Base-by-base conservation (phyloP, 2,888 invertebrate genomes). In the Drosophila silvestris region DNA sequence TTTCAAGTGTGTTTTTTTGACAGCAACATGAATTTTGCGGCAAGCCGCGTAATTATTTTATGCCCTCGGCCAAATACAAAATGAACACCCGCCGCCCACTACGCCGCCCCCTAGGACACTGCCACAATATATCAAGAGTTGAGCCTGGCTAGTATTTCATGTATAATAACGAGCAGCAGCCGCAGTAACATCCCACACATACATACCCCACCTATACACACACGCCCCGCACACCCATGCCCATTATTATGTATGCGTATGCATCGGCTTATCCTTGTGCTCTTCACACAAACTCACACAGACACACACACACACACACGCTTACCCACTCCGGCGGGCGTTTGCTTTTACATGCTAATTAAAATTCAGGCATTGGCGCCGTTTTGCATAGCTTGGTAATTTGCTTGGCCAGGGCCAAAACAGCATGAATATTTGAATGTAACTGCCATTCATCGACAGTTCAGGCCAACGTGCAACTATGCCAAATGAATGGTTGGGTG, bases 41-140 rank as follows among this genome's bases (percentile, higher is more conserved):
- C 82, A 79, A 79, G 81, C 83, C 85, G 82, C 80, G 82, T 91
- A 91, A 91, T 91, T 91, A 91, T 91, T 91, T 91, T 82, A 91
- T 89, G 85, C 77, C 70, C 73, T 70, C 75, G 82, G 77, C 79
- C 70, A 82, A 87, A 82, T 19, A 44, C 76, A 82, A 85, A 81
- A 82, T 67, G 57, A 70, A 50, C 67, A 37, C 47, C 56, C 51
- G 54, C 22, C 30, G 32, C 57, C 59, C 28, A 53, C 57, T 10
- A 28, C n/a, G 16, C 54, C 52, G 53, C 57, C 62, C 32, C 37
- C n/a, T 35, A 44, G 50, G 35, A 64, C 51, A 63, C 67, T 63
- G 60, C 63, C 87, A 71, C 75, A 85, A 86, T 85, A 90, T 78
- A 87, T 87, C 82, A 78, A 70, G 72, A 80, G 90, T 85, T 89